phyloP scores from a whole-genome alignment of 2,113 vertebrate species.

The Elanoides forficatus region DNA sequence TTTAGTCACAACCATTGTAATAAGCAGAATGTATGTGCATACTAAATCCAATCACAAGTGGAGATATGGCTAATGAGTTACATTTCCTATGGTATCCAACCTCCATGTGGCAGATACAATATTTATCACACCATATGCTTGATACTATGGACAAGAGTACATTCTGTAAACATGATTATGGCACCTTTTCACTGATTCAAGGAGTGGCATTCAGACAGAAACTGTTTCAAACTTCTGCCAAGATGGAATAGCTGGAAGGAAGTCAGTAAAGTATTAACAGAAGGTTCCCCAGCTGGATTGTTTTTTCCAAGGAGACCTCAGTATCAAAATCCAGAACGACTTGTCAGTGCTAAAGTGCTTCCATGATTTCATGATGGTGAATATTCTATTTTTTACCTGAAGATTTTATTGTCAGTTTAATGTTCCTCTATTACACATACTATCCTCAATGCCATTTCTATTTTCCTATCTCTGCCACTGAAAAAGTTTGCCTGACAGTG shows the following conservation, averaged over 20 bases:
- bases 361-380: background rate
- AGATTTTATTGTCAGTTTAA: background rate
- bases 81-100: constrained; percentile 13
- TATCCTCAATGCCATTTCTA: background rate
- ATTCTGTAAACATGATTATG: constrained; percentile 26
- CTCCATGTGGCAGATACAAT: background rate
- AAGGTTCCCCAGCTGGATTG: background rate
- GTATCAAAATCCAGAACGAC: background rate
- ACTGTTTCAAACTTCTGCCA: constrained; percentile 3
- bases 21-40: background rate
- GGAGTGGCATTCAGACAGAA: background rate
- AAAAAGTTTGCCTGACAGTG: background rate
- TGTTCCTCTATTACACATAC: background rate
- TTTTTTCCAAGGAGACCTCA: background rate
- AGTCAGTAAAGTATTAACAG: constrained; percentile 19
- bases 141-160: background rate
- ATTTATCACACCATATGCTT: background rate
- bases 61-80: constrained; percentile 17
- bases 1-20: background rate
- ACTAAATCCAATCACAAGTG: background rate
- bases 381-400: background rate
- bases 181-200: background rate
- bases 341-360: background rate
- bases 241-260: background rate
- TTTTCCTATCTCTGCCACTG: background rate